A percentile compares a stretch with the other conserved stretches of the same genome.
Evolutionary conservation across 2,113 vertebrate genomes (phyloP).

Genomic region (Camelus bactrianus): DNA sequence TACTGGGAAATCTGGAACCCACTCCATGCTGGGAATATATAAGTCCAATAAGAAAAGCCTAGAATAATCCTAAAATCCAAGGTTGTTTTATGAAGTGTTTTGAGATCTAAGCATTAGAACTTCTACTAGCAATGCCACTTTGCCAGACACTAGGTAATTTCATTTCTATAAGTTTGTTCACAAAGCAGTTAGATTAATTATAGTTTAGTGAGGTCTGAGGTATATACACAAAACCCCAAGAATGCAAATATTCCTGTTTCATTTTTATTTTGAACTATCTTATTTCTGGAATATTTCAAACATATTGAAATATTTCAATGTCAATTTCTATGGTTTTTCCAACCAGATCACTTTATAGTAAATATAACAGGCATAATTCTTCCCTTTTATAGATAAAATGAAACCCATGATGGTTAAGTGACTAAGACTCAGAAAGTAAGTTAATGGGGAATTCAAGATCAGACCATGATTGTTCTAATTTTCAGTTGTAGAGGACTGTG

Average conservation of each 20-base stretch:
- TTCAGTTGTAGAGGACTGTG: neutral
- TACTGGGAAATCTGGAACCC: conserved; percentile 30
- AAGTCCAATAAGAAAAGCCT: conserved; percentile 23
- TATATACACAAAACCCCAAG: neutral
- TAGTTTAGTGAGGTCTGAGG: conserved; percentile 1
- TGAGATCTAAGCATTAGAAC: conserved; percentile 56
- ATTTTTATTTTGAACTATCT: neutral
- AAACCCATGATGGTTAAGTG: neutral
- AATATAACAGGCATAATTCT: neutral
- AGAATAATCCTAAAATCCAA: neutral
- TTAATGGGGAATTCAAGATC: neutral
- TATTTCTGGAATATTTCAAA: conserved; percentile 27
- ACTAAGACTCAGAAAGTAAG: neutral
- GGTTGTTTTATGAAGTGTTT: conserved; percentile 28
- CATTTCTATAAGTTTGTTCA: conserved; percentile 48
- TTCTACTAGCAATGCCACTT: neutral
- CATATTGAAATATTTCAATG: neutral
- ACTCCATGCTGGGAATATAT: conserved; percentile 33
- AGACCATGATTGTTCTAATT: neutral
- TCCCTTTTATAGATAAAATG: neutral
- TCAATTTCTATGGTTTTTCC: neutral
- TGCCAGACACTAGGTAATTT: conserved; percentile 74
- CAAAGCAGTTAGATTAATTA: conserved; percentile 20
- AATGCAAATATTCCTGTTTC: neutral
- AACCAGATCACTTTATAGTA: neutral